These are phyloP conservation scores for Cyprinodon diabolis DNA, from an alignment of 2,797 vertebrate genomes.

Conservation along the genomic window DNA sequence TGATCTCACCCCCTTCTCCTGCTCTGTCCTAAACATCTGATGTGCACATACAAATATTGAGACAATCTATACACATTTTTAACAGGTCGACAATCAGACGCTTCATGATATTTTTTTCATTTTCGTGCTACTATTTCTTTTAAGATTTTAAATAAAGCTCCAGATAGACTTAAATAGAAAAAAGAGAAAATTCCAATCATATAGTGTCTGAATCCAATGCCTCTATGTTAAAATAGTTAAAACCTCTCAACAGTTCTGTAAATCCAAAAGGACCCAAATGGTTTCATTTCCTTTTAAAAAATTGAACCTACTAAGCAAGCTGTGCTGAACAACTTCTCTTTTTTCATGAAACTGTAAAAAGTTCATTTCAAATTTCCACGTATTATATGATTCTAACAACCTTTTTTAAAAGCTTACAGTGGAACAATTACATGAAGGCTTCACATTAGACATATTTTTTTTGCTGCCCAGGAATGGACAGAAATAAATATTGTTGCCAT, in stretches of 20 bases:
- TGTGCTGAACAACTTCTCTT: background rate
- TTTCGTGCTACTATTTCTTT: background rate
- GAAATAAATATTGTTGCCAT: too few species aligned
- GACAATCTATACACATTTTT: background rate
- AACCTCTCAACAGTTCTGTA: background rate
- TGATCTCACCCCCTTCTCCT: background rate
- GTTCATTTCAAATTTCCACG: background rate
- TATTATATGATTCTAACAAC: background rate
- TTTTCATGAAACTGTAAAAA: background rate
- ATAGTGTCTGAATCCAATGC: background rate
- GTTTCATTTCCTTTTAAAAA: background rate
- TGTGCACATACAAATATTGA: background rate
- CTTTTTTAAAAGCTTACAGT: background rate
- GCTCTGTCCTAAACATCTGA: background rate
- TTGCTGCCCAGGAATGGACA: background rate
- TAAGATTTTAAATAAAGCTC: background rate
- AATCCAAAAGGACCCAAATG: background rate
- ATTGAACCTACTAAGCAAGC: background rate
- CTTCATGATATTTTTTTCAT: background rate
- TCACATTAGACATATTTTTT: too few species aligned
- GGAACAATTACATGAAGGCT: too few species aligned
- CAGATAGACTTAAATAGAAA: background rate
- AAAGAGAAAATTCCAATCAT: background rate
- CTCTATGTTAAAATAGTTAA: background rate
- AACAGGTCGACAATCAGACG: background rate